Evolutionary conservation across 2,888 invertebrate genomes (phyloP).

Genomic region (Dolomedes plantarius): DNA sequence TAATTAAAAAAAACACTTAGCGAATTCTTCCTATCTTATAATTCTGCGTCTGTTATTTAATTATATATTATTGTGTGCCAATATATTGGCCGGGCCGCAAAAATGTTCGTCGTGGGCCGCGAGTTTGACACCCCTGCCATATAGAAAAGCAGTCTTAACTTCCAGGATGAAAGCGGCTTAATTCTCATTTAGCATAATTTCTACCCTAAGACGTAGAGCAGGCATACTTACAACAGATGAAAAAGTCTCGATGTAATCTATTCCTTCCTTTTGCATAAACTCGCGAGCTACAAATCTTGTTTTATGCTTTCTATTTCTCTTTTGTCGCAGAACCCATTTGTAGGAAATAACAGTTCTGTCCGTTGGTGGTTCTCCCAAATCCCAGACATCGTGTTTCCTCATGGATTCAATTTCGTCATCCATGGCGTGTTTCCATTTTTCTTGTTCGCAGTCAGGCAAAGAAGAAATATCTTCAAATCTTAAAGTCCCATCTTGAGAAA

Average conservation of each 20-base stretch:
- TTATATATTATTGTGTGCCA: too few species aligned
- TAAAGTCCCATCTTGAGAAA: not conserved
- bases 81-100: too few species aligned
- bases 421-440: not conserved
- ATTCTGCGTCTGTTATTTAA: too few species aligned
- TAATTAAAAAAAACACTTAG: too few species aligned
- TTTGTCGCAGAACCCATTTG: not conserved
- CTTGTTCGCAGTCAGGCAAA: constrained; percentile 8
- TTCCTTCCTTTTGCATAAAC: not conserved
- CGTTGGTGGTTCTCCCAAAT: not conserved
- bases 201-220: not conserved
- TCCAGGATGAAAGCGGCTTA: not conserved
- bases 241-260: constrained; percentile 11
- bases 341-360: not conserved
- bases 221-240: constrained; percentile 11
- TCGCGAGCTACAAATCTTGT: constrained; percentile 8
- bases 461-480: not conserved
- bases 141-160: constrained; percentile 15
- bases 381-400: constrained; percentile 8
- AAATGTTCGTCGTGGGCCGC: too few species aligned
- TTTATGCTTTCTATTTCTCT: not conserved
- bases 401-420: not conserved
- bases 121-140: too few species aligned
- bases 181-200: not conserved
- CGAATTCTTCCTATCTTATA: too few species aligned